Conservation (phyloP, 2,797 vertebrate genomes). For the Acipenser transmontanus region DNA sequence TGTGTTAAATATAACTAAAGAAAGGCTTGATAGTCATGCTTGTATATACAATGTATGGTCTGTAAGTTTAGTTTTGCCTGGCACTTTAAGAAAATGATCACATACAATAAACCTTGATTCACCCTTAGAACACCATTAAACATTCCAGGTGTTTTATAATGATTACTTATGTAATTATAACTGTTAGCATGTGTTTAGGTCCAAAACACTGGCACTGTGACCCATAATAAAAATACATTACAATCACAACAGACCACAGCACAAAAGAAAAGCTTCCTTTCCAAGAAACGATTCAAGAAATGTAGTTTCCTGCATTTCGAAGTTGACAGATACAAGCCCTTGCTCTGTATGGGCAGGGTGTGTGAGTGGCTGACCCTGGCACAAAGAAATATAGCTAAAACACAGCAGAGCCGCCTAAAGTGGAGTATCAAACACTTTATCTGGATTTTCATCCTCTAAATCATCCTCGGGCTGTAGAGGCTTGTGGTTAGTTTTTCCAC, state of each 20-base stretch:
- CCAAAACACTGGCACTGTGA: conserved; percentile 52
- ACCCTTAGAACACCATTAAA: not conserved
- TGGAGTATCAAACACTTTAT: conserved; percentile 79
- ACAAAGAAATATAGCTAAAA: too few species aligned
- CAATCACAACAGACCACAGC: conserved; percentile 33
- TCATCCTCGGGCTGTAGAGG: conserved; percentile 73
- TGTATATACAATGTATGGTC: not conserved
- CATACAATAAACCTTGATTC: not conserved
- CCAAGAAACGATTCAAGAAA: conserved; percentile 35
- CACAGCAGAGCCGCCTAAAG: conserved; percentile 55
- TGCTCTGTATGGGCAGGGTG: not conserved
- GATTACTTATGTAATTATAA: not conserved
- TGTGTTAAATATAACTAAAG: conserved; percentile 1
- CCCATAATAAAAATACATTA: conserved; percentile 29
- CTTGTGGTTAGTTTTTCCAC: conserved; percentile 72
- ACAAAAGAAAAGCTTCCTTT: conserved; percentile 32
- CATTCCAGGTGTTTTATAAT: not conserved
- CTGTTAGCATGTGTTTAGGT: conserved; percentile 24
- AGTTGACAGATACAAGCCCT: conserved; percentile 32
- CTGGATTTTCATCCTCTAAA: conserved; percentile 67
- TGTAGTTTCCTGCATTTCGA: conserved; percentile 30
- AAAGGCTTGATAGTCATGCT: not conserved
- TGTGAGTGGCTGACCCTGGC: too few species aligned
- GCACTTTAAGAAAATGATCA: conserved; percentile 3
- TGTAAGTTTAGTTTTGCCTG: conserved; percentile 1